A percentile compares a stretch with the other conserved stretches of the same genome.
Evolutionary conservation across 2,113 vertebrate genomes (phyloP).

Genomic region (Syngnathus scovelli): DNA sequence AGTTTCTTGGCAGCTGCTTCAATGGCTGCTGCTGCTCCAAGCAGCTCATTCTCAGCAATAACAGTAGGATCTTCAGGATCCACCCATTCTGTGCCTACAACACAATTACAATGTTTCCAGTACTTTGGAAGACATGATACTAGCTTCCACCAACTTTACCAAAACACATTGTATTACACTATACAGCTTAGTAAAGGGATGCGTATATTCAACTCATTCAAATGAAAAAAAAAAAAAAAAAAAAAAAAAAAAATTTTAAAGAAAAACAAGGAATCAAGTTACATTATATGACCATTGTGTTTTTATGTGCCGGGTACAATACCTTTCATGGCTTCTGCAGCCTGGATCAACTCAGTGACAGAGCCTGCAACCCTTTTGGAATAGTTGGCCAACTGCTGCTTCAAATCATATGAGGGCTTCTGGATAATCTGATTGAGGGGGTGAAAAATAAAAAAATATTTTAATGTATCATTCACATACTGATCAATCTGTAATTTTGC

Average conservation of each 20-base stretch:
- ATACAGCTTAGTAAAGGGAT: not conserved
- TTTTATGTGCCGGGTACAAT: conserved; percentile 3
- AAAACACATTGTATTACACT: not conserved
- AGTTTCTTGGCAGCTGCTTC: conserved; percentile 98
- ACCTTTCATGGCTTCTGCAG: conserved; percentile 99
- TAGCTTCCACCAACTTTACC: not conserved
- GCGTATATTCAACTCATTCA: not conserved
- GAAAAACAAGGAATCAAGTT: not conserved
- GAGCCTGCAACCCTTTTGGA: conserved; percentile 93
- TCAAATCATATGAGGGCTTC: conserved; percentile 87
- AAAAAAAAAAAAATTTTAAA: not conserved
- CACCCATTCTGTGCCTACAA: conserved; percentile 81
- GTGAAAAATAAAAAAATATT: conserved; percentile 4
- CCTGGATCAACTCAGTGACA: conserved; percentile 96
- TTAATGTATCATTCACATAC: not conserved
- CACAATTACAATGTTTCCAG: not conserved
- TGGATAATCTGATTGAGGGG: conserved; percentile 79
- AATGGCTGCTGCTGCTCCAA: conserved; percentile 92
- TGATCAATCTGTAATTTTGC: not conserved
- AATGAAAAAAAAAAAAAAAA: not conserved
- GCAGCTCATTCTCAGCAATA: conserved; percentile 92
- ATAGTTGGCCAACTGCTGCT: conserved; percentile 86
- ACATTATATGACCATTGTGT: not conserved
- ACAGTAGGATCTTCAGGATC: conserved; percentile 95
- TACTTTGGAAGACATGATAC: not conserved